These are phyloP conservation scores for Cheirogaleus major DNA, from an alignment of 2,797 vertebrate genomes.

Conservation along the genomic window DNA sequence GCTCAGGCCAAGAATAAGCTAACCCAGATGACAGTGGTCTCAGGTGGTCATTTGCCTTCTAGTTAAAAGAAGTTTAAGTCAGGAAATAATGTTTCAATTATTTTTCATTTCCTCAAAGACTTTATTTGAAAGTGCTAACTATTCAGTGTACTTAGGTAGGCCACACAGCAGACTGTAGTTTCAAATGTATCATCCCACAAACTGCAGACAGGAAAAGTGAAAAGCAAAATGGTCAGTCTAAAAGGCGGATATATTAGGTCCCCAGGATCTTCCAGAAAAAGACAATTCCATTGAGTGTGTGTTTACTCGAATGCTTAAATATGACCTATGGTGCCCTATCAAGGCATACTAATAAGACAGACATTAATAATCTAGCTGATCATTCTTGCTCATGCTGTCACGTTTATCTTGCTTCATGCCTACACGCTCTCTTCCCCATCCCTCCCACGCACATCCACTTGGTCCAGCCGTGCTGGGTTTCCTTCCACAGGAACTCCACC, in stretches of 20 bases:
- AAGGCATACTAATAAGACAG: too few relatives aligned
- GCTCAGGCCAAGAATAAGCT: neutral
- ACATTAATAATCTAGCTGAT: neutral
- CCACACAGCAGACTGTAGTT: neutral
- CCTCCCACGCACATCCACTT: fast-evolving
- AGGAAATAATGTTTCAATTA: too few relatives aligned
- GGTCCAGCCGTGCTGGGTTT: neutral
- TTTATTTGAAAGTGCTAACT: neutral
- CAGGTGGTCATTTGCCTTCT: too few relatives aligned
- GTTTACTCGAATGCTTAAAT: neutral
- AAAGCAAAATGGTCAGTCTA: neutral
- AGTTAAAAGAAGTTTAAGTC: too few relatives aligned
- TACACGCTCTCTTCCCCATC: too few relatives aligned
- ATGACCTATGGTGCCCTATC: neutral
- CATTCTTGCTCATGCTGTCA: neutral
- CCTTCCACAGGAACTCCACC: too few relatives aligned
- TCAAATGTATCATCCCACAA: neutral
- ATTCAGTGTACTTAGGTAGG: neutral
- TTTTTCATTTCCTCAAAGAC: neutral
- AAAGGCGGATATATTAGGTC: neutral
- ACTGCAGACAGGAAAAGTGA: neutral
- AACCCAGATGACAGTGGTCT: too few relatives aligned
- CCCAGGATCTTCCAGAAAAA: too few relatives aligned
- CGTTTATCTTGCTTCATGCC: neutral
- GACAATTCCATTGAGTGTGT: neutral